phyloP scores from a whole-genome alignment of 1,140 invertebrate species.

The Laupala kohalensis region DNA sequence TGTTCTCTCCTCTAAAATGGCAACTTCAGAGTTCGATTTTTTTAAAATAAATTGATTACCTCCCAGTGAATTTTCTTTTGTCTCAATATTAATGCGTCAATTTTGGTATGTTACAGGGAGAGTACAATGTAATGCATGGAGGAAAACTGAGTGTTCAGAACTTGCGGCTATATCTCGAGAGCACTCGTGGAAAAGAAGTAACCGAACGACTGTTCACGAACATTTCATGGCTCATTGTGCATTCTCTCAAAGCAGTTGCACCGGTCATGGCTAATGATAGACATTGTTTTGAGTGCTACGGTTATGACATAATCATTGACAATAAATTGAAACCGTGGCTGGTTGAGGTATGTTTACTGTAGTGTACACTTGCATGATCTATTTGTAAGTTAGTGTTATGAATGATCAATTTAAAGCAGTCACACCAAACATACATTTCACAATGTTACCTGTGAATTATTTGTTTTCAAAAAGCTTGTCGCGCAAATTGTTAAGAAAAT shows the following conservation, averaged over 20 bases:
- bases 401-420: too few relatives aligned
- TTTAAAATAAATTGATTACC: too few relatives aligned
- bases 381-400: too few relatives aligned
- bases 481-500: too few relatives aligned
- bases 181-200: slow-evolving; percentile 37
- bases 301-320: slow-evolving; percentile 55
- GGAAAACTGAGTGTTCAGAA: slow-evolving; percentile 90
- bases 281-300: slow-evolving; percentile 44
- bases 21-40: too few relatives aligned
- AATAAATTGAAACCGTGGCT: slow-evolving; percentile 49
- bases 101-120: slow-evolving; percentile 45
- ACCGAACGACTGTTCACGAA: slow-evolving; percentile 28
- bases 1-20: too few relatives aligned
- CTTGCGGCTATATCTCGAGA: slow-evolving; percentile 52
- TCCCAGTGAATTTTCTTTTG: too few relatives aligned
- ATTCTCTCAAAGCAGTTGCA: slow-evolving; percentile 39
- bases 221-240: slow-evolving; percentile 35
- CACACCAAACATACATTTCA: too few relatives aligned
- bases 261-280: slow-evolving; percentile 35
- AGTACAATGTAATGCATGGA: slow-evolving; percentile 88
- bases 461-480: too few relatives aligned
- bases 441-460: too few relatives aligned
- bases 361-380: too few relatives aligned
- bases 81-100: too few relatives aligned
- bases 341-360: slow-evolving; percentile 29